Base-by-base conservation (phyloP, 2,888 invertebrate genomes). In the Arctia plantaginis region DNA sequence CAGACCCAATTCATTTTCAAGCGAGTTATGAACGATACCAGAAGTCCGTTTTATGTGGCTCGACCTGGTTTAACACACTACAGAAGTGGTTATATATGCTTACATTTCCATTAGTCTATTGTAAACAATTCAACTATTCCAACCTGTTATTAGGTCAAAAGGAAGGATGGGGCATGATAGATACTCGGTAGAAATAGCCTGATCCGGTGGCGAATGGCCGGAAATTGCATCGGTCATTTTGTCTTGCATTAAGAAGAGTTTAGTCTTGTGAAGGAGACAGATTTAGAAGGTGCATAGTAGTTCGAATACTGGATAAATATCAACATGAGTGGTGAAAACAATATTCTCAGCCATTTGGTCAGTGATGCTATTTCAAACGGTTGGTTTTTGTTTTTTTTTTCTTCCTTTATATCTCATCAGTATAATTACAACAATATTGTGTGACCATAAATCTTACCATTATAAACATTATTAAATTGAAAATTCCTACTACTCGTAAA, bases 151-250 rank as follows among this genome's bases (percentile, higher is more conserved):
- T 82, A 72, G 82, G 84, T 81, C 81, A 81, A 79, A 80, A 80
- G 83, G 81, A 81, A 82, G 78, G 71, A 82, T 75, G 74, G 73
- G 66, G 65, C 67, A 68, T 71, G 77, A 84, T 84, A 82, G 80
- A 82, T 74, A 73, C 70, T 71, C 72, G 59, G 74, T 73, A 79
- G 77, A 81, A 84, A 82, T 80, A 82, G 80, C 33, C 67, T 78
- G 73, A 78, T 82, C 82, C 81, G 80, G 80, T 78, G 73, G 78
- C 59, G 76, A 78, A 80, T 76, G 66, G 75, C 72, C 81, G 82
- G 84, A 81, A 77, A 84, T 82, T 82, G 73, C 71, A 75, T 71
- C 72, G 77, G 82, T 80, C 78, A 84, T 78, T 84, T 80, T 72
- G 77, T 77, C 77, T 78, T 62, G 15, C 20, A 35, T 20, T 67